These are phyloP conservation scores for Trichosurus vulpecula DNA, from an alignment of 2,797 vertebrate species.

Conservation along the genomic window DNA sequence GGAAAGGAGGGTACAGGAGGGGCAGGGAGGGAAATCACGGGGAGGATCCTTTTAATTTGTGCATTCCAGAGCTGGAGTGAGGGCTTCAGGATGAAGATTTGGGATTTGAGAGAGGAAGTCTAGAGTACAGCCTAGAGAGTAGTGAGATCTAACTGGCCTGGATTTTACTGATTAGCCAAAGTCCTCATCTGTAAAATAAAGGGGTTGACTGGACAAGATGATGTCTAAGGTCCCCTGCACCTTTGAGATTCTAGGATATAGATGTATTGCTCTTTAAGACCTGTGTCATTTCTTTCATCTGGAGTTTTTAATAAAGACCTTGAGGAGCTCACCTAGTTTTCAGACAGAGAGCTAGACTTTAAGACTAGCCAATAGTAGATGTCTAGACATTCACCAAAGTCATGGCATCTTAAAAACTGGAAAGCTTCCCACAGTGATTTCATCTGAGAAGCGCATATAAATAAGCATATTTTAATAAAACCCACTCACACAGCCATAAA, in stretches of 20 bases:
- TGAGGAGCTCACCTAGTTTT: not conserved
- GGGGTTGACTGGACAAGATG: not conserved
- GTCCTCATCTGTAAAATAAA: not conserved
- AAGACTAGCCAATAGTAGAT: not conserved
- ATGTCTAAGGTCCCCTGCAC: too few relatives aligned
- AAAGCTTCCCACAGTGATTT: conserved; percentile 46
- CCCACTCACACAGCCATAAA: not conserved
- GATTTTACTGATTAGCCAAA: not conserved
- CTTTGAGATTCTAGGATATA: not conserved
- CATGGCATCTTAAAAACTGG: conserved; percentile 6
- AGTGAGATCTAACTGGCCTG: not conserved
- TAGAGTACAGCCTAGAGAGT: too few relatives aligned
- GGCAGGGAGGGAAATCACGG: not conserved
- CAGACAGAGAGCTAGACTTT: conserved; percentile 1
- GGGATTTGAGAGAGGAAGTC: too few relatives aligned
- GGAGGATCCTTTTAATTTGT: not conserved
- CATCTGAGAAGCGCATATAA: not conserved
- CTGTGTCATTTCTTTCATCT: not conserved
- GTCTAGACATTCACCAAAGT: conserved; percentile 3
- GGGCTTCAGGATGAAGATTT: not conserved
- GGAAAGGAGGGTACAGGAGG: too few relatives aligned
- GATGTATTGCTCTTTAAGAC: not conserved
- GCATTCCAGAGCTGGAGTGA: not conserved
- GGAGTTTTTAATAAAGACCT: not conserved
- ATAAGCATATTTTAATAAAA: conserved; percentile 23